Percentiles rank a stretch among this genome's conserved stretches.
phyloP scores from a whole-genome alignment of 2,797 vertebrate species.

The Oreochromis mossambicus region DNA sequence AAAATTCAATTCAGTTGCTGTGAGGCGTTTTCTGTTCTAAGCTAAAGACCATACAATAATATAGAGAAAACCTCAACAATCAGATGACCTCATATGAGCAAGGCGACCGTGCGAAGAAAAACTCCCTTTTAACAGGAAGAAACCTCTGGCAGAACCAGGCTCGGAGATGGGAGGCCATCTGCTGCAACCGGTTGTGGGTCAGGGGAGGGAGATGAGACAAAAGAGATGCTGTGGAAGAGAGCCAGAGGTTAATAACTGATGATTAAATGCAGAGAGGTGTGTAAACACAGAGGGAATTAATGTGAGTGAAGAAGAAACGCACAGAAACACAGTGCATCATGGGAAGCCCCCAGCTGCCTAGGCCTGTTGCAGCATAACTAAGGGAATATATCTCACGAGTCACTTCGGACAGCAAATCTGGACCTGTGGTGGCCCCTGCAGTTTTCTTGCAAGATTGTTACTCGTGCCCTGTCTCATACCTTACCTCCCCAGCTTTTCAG shows the following conservation, averaged over 20 bases:
- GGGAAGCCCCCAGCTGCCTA: background rate
- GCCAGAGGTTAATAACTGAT: background rate
- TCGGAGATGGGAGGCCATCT: background rate
- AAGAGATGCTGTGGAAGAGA: background rate
- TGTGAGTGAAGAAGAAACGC: background rate
- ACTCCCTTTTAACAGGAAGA: background rate
- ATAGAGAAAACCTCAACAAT: background rate
- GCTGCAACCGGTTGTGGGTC: accelerated
- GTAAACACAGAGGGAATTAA: background rate
- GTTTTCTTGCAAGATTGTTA: too few species aligned
- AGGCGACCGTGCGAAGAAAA: background rate
- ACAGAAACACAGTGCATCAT: background rate
- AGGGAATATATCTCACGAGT: background rate
- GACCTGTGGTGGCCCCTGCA: background rate
- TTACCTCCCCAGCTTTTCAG: background rate
- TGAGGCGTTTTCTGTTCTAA: too few species aligned
- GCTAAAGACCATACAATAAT: background rate
- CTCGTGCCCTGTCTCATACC: too few species aligned
- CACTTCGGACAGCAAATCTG: background rate
- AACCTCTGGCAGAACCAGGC: accelerated
- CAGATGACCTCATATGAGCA: background rate
- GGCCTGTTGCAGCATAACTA: background rate
- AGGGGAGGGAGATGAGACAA: background rate
- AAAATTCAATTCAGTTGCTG: background rate
- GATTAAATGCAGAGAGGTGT: background rate